Evolutionary conservation across 53 echinoderm and acorn worm species (phyloP), one percentile per base, ranked within the genome.

Genomic region (Apostichopus leukothele): DNA sequence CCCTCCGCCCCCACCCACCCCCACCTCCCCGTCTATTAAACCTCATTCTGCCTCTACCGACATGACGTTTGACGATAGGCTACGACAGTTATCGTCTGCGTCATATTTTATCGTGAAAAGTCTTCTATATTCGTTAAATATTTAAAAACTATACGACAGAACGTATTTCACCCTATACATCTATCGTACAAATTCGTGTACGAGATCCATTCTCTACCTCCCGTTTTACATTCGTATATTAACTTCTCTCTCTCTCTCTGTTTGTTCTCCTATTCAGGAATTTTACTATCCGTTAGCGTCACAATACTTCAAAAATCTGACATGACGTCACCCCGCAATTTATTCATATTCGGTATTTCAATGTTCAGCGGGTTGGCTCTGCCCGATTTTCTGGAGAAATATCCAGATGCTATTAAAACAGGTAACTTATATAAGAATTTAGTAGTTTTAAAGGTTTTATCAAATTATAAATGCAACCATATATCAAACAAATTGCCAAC

Each of bases 271-370:
- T 10, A 57, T 6, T 7, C 50, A 84, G 84, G 84, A 67, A 84
- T 84, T 9, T 60, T 84, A 16, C 12, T 84, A 60, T 84, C 84
- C 27, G 84, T 84, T 14, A 26, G 66, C 84, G 5, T 84, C 66
- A 66, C 84, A 9, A 84, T 84, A 9, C 84, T 84, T 11, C 23
- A 23, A 26, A 84, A 14, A 14, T 55, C 39, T 4, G 84, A 84
- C 27, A 84, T 63, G 9, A 63, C 21, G 25, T 84, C 84, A 25
- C 84, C 84, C 19, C 25, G 84, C 10, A 84, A 84, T 20, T 63
- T 67, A 50, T 84, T 84, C 67, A 84, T 84, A 7, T 60, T 63
- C 55, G 84, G 84, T 25, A 50, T 84, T 5, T 50, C 61, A 16
- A 61, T 84, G 59, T 84, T 61, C 67, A 16, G 25, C 50, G 84